phyloP scores from a whole-genome alignment of 2,113 vertebrate species.

The Gallinago media region DNA sequence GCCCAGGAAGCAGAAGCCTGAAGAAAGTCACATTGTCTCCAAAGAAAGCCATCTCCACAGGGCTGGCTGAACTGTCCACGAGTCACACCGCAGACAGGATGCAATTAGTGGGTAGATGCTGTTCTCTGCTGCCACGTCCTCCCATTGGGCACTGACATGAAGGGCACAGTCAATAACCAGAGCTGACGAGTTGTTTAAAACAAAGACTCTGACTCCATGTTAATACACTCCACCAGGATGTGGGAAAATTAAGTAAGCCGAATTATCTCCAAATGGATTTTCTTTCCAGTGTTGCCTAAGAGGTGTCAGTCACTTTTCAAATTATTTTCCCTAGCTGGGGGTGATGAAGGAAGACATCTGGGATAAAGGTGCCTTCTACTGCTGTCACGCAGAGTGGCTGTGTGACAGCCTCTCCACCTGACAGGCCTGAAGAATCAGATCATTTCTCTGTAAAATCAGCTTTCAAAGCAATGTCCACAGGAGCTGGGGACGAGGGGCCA shows the following conservation, averaged over 20 bases:
- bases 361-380: conserved; percentile 20
- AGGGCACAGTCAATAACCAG: not conserved
- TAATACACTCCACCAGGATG: not conserved
- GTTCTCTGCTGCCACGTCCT: fast-evolving
- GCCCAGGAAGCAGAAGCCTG: not conserved
- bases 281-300: not conserved
- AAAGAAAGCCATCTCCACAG: too few species aligned
- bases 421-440: not conserved
- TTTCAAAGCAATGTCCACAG: fast-evolving
- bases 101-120: not conserved
- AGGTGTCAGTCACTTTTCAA: conserved; percentile 7
- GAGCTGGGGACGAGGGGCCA: not conserved
- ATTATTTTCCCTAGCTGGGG: not conserved
- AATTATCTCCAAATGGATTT: conserved; percentile 1
- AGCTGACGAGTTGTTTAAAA: not conserved
- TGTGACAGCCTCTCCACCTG: conserved; percentile 2
- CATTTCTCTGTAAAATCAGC: not conserved
- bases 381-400: not conserved
- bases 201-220: not conserved
- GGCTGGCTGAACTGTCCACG: not conserved
- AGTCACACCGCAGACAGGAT: not conserved
- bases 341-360: not conserved
- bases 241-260: not conserved
- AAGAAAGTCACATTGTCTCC: not conserved
- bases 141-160: fast-evolving